These are phyloP conservation scores for Crematogaster levior DNA, from an alignment of 2,888 invertebrate genomes.

Conservation along the genomic window DNA sequence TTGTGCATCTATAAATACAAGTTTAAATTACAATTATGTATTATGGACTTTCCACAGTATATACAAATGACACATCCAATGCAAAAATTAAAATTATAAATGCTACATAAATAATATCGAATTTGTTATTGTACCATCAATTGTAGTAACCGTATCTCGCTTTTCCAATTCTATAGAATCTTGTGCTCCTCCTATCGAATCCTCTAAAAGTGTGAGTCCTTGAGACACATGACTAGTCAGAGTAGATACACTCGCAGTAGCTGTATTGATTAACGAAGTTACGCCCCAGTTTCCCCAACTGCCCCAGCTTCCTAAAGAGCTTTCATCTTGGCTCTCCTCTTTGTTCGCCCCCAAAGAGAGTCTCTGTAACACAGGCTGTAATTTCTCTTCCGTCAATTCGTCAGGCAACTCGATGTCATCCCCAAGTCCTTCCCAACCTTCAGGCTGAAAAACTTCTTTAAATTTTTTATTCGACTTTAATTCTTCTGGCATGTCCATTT, in stretches of 20 bases:
- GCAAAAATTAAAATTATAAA: not conserved
- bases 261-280: constrained; percentile 91
- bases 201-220: constrained; percentile 92
- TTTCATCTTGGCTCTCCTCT: constrained; percentile 46
- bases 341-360: constrained; percentile 78
- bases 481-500: constrained; percentile 79
- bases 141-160: constrained; percentile 41
- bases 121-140: constrained; percentile 51
- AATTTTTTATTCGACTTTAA: constrained; percentile 82
- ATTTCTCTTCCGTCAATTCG: constrained; percentile 80
- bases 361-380: constrained; percentile 80
- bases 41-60: not conserved
- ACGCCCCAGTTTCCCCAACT: constrained; percentile 93
- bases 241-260: constrained; percentile 91
- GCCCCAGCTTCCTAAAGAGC: constrained; percentile 83
- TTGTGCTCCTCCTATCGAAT: constrained; percentile 93
- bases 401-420: constrained; percentile 80
- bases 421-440: constrained; percentile 85
- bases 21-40: not conserved
- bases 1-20: constrained; percentile 60
- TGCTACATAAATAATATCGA: not conserved
- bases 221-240: constrained; percentile 93
- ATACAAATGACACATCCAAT: not conserved
- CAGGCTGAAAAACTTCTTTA: constrained; percentile 82
- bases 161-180: constrained; percentile 92